Percentiles rank a stretch among this genome's conserved stretches.
These are phyloP conservation scores for Enteromius trimaculatus DNA, from an alignment of 2,797 vertebrate genomes.

Conservation along the genomic window DNA sequence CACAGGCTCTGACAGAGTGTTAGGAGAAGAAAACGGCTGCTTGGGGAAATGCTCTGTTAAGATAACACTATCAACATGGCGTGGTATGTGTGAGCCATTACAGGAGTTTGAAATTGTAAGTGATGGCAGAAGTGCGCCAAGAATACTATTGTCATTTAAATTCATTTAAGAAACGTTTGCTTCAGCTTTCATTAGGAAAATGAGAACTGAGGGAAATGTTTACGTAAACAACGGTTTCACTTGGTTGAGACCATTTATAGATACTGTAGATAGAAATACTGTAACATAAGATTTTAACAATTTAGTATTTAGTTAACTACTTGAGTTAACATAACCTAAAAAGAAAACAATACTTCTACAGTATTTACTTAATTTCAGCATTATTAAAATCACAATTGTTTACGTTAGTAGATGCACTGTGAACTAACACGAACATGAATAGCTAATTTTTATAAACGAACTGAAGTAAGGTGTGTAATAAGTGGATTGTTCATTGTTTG, in stretches of 20 bases:
- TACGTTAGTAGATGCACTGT: no score
- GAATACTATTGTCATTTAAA: slow-evolving; percentile 35
- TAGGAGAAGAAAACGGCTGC: slow-evolving; percentile 68
- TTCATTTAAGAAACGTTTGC: slow-evolving; percentile 24
- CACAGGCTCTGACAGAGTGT: slow-evolving; percentile 76
- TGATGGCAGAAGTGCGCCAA: slow-evolving; percentile 63
- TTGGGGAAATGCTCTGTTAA: slow-evolving; percentile 74
- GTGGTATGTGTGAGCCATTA: slow-evolving; percentile 50
- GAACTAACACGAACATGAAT: no score
- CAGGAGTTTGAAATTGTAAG: slow-evolving; percentile 60
- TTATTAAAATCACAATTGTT: no score
- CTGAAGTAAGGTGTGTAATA: no score
- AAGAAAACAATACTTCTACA: no score
- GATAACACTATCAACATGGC: slow-evolving; percentile 74
- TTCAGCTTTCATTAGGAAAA: slow-evolving; percentile 11
- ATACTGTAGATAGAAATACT: neutral
- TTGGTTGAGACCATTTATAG: neutral
- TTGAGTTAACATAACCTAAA: no score
- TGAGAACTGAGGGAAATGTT: neutral
- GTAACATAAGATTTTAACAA: neutral
- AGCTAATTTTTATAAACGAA: no score
- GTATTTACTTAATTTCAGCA: no score
- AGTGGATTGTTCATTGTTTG: no score
- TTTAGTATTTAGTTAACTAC: no score
- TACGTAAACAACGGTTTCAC: neutral